Percentiles rank a stretch among this genome's conserved stretches.
phyloP scores from a whole-genome alignment of 2,888 invertebrate species.

The Catocala sponsa region DNA sequence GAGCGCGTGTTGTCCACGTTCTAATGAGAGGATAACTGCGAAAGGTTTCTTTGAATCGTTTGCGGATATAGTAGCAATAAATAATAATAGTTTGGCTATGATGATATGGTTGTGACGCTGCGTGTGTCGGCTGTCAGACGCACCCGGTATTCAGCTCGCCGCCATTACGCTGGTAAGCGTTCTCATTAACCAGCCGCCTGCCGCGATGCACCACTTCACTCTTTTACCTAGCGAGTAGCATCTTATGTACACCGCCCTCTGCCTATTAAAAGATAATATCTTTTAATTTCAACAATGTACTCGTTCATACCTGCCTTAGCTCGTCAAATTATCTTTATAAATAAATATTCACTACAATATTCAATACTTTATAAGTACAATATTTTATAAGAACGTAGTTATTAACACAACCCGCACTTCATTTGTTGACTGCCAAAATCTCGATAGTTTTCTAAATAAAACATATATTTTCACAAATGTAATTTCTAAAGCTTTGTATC shows the following conservation, averaged over 20 bases:
- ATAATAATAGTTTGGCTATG: slow-evolving; percentile 64
- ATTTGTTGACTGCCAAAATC: too few species aligned
- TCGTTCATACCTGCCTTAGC: slow-evolving; percentile 10
- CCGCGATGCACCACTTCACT: slow-evolving; percentile 53
- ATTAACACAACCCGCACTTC: too few species aligned
- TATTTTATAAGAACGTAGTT: too few species aligned
- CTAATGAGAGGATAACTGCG: slow-evolving; percentile 44
- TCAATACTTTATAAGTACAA: too few species aligned
- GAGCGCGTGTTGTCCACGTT: slow-evolving; percentile 30
- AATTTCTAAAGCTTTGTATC: slow-evolving; percentile 47
- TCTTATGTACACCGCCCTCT: slow-evolving; percentile 53
- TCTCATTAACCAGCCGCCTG: slow-evolving; percentile 72
- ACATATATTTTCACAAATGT: too few species aligned
- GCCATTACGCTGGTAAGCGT: slow-evolving; percentile 75
- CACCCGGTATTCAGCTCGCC: slow-evolving; percentile 70
- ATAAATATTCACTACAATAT: too few species aligned
- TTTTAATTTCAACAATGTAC: slow-evolving; percentile 63
- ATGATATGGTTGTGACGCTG: slow-evolving; percentile 64
- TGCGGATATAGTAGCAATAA: slow-evolving; percentile 58
- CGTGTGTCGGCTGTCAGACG: slow-evolving; percentile 62
- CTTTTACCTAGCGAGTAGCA: slow-evolving; percentile 33
- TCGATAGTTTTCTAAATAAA: too few species aligned
- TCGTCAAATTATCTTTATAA: not conserved
- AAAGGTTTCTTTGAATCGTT: slow-evolving; percentile 59
- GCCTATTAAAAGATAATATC: slow-evolving; percentile 66